phyloP scores from a whole-genome alignment of 2,888 invertebrate species.

The Acheta domesticus region DNA sequence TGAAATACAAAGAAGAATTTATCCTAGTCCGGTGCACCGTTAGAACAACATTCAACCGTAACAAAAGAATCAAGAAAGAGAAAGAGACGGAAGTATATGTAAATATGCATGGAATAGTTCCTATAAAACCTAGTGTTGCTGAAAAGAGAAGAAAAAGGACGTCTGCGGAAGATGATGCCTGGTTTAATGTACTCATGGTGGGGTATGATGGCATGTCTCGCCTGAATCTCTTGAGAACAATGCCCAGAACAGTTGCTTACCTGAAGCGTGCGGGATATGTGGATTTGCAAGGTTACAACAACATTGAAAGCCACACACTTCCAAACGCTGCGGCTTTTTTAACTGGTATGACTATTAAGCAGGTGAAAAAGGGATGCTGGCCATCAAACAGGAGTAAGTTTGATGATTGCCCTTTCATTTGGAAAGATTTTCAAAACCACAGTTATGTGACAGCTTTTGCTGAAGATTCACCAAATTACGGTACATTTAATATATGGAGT shows the following conservation, averaged over 20 bases:
- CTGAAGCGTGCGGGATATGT: slow-evolving; percentile 46
- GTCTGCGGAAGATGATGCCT: background rate
- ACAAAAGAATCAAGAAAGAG: background rate
- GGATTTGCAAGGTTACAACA: slow-evolving; percentile 50
- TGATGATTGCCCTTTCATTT: slow-evolving; percentile 71
- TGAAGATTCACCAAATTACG: slow-evolving; percentile 70
- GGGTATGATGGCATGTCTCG: slow-evolving; percentile 49
- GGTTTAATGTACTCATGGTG: slow-evolving; percentile 45
- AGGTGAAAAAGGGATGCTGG: slow-evolving; percentile 40
- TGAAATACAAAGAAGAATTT: slow-evolving; percentile 22
- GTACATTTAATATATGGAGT: slow-evolving; percentile 66
- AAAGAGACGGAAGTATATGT: slow-evolving; percentile 29
- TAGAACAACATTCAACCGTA: background rate
- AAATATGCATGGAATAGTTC: slow-evolving; percentile 38
- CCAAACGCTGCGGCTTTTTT: slow-evolving; percentile 83
- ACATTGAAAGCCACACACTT: slow-evolving; percentile 76
- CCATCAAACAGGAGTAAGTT: slow-evolving; percentile 46
- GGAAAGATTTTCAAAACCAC: slow-evolving; percentile 67
- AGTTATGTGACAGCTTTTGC: slow-evolving; percentile 77
- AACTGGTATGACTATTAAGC: slow-evolving; percentile 58
- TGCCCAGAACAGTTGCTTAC: slow-evolving; percentile 45
- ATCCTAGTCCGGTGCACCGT: slow-evolving; percentile 3
- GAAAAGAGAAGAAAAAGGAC: slow-evolving; percentile 21
- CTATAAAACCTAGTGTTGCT: slow-evolving; percentile 27
- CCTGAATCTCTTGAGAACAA: slow-evolving; percentile 47